phyloP scores from a whole-genome alignment of 2,113 vertebrate genomes.

The Rousettus leschenaultii region DNA sequence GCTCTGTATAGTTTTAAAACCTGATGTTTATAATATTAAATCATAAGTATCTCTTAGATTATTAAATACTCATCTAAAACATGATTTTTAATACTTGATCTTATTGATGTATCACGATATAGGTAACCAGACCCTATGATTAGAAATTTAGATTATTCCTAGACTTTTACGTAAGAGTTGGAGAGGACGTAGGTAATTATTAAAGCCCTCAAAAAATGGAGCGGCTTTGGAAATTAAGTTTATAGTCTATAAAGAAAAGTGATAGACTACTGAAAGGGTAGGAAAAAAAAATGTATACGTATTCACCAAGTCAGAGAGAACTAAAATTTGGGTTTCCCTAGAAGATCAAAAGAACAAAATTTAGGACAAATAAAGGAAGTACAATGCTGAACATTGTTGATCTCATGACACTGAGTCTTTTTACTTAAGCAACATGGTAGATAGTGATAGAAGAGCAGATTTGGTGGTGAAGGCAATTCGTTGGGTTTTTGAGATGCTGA shows the following conservation, averaged over 20 bases:
- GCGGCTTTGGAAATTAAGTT: constrained; percentile 18
- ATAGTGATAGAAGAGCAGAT: background rate
- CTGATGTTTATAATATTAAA: background rate
- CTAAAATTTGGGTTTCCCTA: background rate
- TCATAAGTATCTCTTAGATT: background rate
- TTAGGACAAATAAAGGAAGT: constrained; percentile 21
- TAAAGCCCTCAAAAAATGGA: background rate
- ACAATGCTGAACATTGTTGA: background rate
- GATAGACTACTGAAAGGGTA: background rate
- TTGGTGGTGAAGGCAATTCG: background rate
- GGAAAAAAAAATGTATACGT: background rate
- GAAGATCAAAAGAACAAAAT: background rate
- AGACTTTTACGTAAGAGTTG: background rate
- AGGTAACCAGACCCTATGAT: background rate
- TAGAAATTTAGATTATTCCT: constrained; percentile 10
- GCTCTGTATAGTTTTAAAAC: background rate
- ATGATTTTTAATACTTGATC: constrained; percentile 3
- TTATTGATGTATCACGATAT: background rate
- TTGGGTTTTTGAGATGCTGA: background rate
- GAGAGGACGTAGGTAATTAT: background rate
- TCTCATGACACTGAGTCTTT: background rate
- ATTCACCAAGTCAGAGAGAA: background rate
- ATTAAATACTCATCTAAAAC: background rate
- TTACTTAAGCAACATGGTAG: background rate
- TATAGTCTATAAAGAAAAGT: background rate